phyloP scores from a whole-genome alignment of 92 coral and sea anemone species.

The Plumapathes pennacea region DNA sequence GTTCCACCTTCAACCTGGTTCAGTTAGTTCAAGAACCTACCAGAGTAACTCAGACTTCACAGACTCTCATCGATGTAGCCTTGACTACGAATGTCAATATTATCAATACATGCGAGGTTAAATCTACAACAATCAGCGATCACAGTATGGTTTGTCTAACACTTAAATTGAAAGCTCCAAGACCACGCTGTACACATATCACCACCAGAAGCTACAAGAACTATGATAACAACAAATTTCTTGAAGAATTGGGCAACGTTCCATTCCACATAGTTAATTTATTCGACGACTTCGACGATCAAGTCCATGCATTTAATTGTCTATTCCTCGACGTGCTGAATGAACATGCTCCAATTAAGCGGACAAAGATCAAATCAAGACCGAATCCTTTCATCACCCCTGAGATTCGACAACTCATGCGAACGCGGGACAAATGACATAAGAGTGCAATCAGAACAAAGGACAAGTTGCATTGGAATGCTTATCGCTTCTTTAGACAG shows the following conservation, averaged over 20 bases:
- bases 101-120: constrained; percentile 24
- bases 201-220: constrained; percentile 53
- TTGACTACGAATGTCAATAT: constrained; percentile 28
- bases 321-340: constrained; percentile 33
- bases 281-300: constrained; percentile 58
- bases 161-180: constrained; percentile 43
- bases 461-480: constrained; percentile 15
- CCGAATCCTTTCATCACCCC: constrained; percentile 4
- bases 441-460: constrained; percentile 16
- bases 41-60: constrained; percentile 20
- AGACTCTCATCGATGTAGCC: constrained; percentile 20
- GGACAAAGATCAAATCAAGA: constrained; percentile 34
- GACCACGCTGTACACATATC: too few relatives aligned
- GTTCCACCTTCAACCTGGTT: constrained; percentile 7
- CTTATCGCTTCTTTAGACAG: constrained; percentile 7
- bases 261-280: constrained; percentile 46
- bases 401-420: constrained; percentile 18
- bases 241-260: constrained; percentile 21
- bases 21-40: constrained; percentile 29
- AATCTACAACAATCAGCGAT: constrained; percentile 4
- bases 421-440: constrained; percentile 18
- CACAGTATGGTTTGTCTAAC: constrained; percentile 11
- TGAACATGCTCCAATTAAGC: constrained; percentile 42
- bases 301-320: constrained; percentile 38
- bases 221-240: constrained; percentile 19